These are phyloP conservation scores for Elephantulus edwardii DNA, from an alignment of 2,113 vertebrate genomes.

Conservation along the genomic window DNA sequence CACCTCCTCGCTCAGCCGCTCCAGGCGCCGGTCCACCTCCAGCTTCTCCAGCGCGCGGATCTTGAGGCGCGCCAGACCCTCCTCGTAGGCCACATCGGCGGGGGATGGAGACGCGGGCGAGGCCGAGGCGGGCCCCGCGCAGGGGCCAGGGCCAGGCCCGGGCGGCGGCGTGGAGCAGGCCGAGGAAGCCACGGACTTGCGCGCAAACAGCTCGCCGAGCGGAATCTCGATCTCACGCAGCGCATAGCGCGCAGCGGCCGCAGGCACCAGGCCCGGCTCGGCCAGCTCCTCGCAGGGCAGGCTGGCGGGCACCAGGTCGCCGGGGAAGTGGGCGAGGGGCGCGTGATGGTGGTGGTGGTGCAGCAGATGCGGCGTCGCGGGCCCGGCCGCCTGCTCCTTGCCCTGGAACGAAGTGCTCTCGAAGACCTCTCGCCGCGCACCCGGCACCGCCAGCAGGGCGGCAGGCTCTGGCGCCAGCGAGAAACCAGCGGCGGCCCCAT, in stretches of 20 bases:
- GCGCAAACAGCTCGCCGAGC: slow-evolving; percentile 92
- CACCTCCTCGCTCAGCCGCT: slow-evolving; percentile 97
- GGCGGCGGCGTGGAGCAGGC: slow-evolving; percentile 83
- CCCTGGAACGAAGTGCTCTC: slow-evolving; percentile 93
- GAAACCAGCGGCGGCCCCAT: slow-evolving; percentile 89
- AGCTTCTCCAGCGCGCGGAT: slow-evolving; percentile 95
- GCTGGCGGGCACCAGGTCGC: slow-evolving; percentile 86
- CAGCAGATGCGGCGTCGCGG: slow-evolving; percentile 67
- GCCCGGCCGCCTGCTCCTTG: slow-evolving; percentile 88
- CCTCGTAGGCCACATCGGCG: slow-evolving; percentile 94
- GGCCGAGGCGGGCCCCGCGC: slow-evolving; percentile 87
- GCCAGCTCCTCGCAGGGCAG: slow-evolving; percentile 85
- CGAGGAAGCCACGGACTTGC: slow-evolving; percentile 90
- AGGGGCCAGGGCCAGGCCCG: slow-evolving; percentile 74
- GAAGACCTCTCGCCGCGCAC: slow-evolving; percentile 89
- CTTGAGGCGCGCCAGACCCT: slow-evolving; percentile 95
- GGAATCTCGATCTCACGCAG: slow-evolving; percentile 97
- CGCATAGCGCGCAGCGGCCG: slow-evolving; percentile 88
- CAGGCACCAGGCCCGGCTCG: slow-evolving; percentile 81
- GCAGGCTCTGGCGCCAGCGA: slow-evolving; percentile 90
- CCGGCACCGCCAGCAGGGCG: slow-evolving; percentile 86
- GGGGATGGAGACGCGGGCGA: slow-evolving; percentile 89
- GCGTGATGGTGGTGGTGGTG: slow-evolving; percentile 78
- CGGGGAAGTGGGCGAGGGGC: slow-evolving; percentile 82
- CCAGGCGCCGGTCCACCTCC: slow-evolving; percentile 95